Evolutionary conservation across 2,113 vertebrate genomes (phyloP).

Genomic region (Macroglossus sobrinus): DNA sequence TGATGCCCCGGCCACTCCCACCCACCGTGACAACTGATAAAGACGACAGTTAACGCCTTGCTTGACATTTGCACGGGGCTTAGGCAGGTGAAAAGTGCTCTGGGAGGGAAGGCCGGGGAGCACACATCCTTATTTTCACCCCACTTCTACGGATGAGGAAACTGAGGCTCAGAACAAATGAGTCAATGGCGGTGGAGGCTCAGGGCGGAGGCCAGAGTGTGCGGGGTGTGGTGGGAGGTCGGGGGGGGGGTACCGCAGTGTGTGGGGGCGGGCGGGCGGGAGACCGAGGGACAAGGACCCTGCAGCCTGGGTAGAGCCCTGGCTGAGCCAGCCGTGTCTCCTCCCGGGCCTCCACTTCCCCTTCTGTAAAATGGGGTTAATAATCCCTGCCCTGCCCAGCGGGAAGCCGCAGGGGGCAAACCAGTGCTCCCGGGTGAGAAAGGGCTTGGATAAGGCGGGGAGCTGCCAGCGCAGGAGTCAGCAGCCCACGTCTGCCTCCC

Average conservation of each 20-base stretch:
- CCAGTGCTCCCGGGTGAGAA: constrained; percentile 40
- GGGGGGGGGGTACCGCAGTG: background rate
- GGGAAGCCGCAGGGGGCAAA: background rate
- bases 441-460: background rate
- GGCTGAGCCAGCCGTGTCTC: background rate
- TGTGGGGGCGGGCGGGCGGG: too few relatives aligned
- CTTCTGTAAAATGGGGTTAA: constrained; percentile 62
- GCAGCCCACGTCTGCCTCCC: background rate
- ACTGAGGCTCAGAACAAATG: background rate
- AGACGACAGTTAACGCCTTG: fast-evolving
- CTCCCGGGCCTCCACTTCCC: constrained; percentile 42
- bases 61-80: fast-evolving
- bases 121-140: background rate
- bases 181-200: background rate
- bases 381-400: constrained; percentile 21
- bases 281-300: background rate
- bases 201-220: background rate
- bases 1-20: fast-evolving
- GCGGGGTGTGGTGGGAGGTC: background rate
- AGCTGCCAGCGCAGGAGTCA: background rate
- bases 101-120: background rate
- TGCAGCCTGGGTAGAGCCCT: background rate
- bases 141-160: background rate
- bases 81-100: background rate
- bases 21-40: background rate